Evolutionary conservation across 2,888 invertebrate species (phyloP), one percentile per base, ranked within the genome.

Genomic region (Lasiommata megera): DNA sequence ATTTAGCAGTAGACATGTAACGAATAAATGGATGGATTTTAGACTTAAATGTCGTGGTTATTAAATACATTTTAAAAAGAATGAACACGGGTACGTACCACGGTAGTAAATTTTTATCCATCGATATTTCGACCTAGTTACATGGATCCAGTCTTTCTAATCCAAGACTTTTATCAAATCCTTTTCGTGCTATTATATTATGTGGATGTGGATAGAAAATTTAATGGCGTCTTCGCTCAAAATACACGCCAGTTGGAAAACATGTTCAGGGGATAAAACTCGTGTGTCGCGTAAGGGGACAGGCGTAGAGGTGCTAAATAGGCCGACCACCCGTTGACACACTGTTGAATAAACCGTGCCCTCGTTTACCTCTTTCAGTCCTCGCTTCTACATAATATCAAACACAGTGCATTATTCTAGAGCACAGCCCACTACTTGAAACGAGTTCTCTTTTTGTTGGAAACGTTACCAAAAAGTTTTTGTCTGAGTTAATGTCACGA

Each of bases 301-400:
- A 72, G 71, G 68, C 71, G 72, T 71, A 75, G 71, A 77, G 68
- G 74, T 77, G 74, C 77, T 84, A 79, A 83, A 84, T 81, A 84
- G 84, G 73, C 72, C 74, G 68, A 67, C 77, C 73, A 66, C 74
- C 77, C 84, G 84, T 81, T 82, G 84, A 85, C 80, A 77, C 72
- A 75, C 76, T 76, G 79, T 76, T 83, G 82, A 85, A 87, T 80
- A 79, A 77, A 77, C 68, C 71, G 64, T 78, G 84, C 77, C 84
- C 86, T 84, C 84, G 77, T 81, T 85, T 76, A 74, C 66, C 70
- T 77, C 76, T 82, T 84, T 78, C 79, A 79, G 75, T 69, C 76
- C 73, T 72, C 69, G 69, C 74, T 73, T 73, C 74, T 73, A 74
- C 31, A 31, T 46, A 29, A 46, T 76, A 76, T 76, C 73, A 64